These are phyloP conservation scores for Sylvicapra grimmia DNA, from an alignment of 2,113 vertebrate species.

Conservation along the genomic window DNA sequence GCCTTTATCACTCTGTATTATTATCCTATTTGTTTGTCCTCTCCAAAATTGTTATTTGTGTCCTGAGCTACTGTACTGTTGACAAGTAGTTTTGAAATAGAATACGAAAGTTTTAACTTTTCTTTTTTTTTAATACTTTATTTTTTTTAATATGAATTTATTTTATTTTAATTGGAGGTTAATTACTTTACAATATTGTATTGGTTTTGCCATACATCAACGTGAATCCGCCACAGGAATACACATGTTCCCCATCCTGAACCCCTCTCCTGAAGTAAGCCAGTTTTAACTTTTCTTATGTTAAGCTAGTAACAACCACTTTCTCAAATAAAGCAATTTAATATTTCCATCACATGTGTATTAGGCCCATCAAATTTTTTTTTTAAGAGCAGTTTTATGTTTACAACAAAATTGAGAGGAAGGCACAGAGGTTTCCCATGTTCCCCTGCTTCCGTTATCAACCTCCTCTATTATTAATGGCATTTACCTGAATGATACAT, in stretches of 20 bases:
- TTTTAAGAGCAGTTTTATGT: neutral
- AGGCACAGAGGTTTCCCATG: neutral
- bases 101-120: neutral
- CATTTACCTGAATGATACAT: too few species aligned
- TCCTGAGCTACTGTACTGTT: neutral
- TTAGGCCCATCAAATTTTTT: neutral
- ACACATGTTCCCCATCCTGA: too few species aligned
- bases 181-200: too few species aligned
- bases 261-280: too few species aligned
- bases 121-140: neutral
- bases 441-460: neutral
- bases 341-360: neutral
- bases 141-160: too few species aligned
- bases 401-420: neutral
- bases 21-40: neutral
- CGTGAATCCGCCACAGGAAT: too few species aligned
- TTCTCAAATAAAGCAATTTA: neutral
- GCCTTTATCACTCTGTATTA: neutral
- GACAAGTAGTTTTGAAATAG: neutral
- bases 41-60: neutral
- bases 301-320: neutral
- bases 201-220: too few species aligned
- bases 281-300: neutral
- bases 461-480: too few species aligned
- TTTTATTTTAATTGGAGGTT: too few species aligned